These are phyloP conservation scores for Desmodus rotundus DNA, from an alignment of 2,113 vertebrate genomes.

Conservation along the genomic window DNA sequence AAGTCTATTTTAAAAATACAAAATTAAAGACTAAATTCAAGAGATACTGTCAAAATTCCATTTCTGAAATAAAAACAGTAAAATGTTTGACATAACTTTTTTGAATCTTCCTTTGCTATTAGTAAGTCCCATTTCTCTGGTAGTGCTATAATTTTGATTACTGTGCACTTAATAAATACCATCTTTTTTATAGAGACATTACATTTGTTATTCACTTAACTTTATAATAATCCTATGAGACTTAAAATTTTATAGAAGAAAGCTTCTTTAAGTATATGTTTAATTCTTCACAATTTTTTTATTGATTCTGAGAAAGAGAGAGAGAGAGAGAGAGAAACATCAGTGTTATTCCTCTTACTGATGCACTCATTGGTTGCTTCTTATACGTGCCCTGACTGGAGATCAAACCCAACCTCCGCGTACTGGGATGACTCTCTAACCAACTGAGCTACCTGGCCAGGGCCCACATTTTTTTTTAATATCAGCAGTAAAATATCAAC, in stretches of 20 bases:
- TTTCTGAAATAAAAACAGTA: slow-evolving; percentile 4
- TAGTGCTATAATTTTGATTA: not conserved
- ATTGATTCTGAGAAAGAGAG: too few relatives aligned
- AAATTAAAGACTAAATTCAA: not conserved
- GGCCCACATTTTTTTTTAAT: not conserved
- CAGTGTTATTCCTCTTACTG: too few relatives aligned
- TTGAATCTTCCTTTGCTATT: not conserved
- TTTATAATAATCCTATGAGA: not conserved
- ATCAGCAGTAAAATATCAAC: not conserved
- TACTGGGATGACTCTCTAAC: too few relatives aligned
- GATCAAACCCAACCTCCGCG: too few relatives aligned
- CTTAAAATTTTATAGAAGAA: slow-evolving; percentile 9
- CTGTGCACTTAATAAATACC: not conserved
- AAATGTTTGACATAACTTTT: not conserved
- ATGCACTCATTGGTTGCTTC: too few relatives aligned
- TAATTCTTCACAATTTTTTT: not conserved
- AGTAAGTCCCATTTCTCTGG: not conserved
- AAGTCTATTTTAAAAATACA: not conserved
- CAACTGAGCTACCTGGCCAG: too few relatives aligned
- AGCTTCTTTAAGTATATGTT: not conserved
- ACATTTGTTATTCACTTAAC: not conserved
- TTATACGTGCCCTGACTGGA: too few relatives aligned
- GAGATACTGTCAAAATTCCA: not conserved
- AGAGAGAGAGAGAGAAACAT: too few relatives aligned
- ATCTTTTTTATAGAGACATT: not conserved